Percentiles rank a stretch among this genome's conserved stretches.
phyloP scores from a whole-genome alignment of 2,113 vertebrate genomes.

The Callithrix jacchus region DNA sequence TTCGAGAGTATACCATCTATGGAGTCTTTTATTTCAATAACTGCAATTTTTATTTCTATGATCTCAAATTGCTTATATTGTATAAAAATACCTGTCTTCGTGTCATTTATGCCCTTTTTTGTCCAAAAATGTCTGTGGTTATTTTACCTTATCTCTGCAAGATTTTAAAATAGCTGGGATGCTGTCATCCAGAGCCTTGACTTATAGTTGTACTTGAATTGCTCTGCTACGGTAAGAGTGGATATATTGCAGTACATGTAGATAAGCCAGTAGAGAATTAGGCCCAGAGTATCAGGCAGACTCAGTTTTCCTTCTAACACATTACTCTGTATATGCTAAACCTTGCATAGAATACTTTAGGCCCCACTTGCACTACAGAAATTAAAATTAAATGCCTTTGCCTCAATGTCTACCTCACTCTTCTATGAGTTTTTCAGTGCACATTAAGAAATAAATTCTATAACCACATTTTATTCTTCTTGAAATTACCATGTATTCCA shows the following conservation, averaged over 20 bases:
- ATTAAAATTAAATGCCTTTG: neutral
- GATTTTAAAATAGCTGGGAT: neutral
- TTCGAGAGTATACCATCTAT: neutral
- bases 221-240: accelerated
- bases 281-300: no score
- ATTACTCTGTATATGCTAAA: no score
- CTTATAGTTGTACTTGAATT: neutral
- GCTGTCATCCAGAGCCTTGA: neutral
- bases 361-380: neutral
- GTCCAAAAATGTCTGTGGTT: neutral
- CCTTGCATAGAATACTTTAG: accelerated
- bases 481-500: neutral
- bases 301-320: neutral
- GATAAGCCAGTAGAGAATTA: neutral
- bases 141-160: neutral
- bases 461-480: neutral
- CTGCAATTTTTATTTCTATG: neutral
- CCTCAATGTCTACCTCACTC: neutral
- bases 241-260: neutral
- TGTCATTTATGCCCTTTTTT: neutral
- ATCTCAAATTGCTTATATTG: neutral
- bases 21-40: neutral
- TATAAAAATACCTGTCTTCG: neutral
- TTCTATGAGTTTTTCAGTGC: neutral
- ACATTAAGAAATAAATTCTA: neutral